Evolutionary conservation across 53 echinoderm and acorn worm genomes (phyloP).

Genomic region (Stichopus horrens): DNA sequence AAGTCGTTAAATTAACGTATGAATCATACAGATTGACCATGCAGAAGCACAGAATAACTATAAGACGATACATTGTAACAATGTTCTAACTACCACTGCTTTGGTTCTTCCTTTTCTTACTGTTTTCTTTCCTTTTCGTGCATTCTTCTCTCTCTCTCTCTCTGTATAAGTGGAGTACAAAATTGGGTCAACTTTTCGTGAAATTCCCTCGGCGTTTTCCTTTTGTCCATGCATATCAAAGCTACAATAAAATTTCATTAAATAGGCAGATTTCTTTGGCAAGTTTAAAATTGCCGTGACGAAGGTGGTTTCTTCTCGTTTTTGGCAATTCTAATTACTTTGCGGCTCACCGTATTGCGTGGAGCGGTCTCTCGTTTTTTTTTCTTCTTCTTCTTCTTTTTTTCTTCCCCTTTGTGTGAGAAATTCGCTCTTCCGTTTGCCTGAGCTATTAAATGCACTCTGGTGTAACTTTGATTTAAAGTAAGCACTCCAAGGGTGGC

Average conservation of each 20-base stretch:
- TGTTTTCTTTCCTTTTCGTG: too few relatives aligned
- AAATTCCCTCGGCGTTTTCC: background rate
- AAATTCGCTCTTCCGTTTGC: background rate
- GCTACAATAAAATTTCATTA: conserved; percentile 27
- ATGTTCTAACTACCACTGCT: too few relatives aligned
- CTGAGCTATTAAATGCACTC: conserved; percentile 15
- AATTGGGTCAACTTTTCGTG: background rate
- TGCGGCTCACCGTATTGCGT: background rate
- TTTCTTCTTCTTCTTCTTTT: background rate
- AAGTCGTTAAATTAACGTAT: too few relatives aligned
- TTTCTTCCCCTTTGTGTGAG: background rate
- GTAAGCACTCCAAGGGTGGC: background rate
- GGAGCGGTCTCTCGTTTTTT: background rate
- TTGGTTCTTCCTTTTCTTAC: too few relatives aligned
- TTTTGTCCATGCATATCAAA: background rate
- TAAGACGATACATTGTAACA: too few relatives aligned
- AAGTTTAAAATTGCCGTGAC: conserved; percentile 25
- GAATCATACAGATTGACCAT: too few relatives aligned
- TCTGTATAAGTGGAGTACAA: background rate
- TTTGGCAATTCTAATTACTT: background rate
- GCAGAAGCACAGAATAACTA: too few relatives aligned
- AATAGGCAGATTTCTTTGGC: conserved; percentile 10
- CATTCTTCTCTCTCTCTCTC: too few relatives aligned
- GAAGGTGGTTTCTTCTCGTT: background rate
- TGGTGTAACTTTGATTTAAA: conserved; percentile 27